Conservation (phyloP, 2,797 vertebrate species). For the Tenualosa thibaudeaui region DNA sequence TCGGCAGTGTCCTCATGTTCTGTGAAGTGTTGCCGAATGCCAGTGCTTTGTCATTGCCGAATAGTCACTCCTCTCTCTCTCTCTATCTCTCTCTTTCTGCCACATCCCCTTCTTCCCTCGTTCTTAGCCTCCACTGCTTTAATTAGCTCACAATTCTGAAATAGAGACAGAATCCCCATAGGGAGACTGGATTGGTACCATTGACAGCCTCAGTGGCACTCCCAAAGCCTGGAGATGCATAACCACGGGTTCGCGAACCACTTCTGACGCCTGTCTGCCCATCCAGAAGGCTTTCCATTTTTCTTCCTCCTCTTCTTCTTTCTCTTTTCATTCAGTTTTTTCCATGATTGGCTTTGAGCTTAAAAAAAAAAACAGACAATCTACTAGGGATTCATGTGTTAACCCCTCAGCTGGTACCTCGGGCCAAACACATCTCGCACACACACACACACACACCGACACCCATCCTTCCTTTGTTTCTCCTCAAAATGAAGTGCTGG, state of each 20-base stretch:
- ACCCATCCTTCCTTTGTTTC: not conserved
- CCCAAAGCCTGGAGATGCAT: not conserved
- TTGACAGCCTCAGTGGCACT: conserved; percentile 27
- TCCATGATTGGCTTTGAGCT: conserved; percentile 27
- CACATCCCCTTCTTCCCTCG: not conserved
- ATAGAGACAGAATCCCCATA: not conserved
- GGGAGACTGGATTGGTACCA: conserved; percentile 2
- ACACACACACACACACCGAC: not conserved
- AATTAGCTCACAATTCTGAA: conserved; percentile 61
- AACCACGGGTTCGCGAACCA: conserved; percentile 11
- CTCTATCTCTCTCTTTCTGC: not conserved
- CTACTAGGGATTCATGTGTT: conserved; percentile 32
- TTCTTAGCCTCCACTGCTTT: conserved; percentile 45
- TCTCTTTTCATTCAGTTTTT: not conserved
- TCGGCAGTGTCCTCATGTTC: conserved; percentile 38
- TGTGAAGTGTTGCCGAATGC: conserved; percentile 12
- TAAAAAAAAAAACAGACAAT: conserved; percentile 35
- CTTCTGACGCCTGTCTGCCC: conserved; percentile 28
- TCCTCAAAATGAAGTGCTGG: not conserved
- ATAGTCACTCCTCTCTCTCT: not conserved
- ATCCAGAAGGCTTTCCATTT: not conserved
- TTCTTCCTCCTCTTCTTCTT: not conserved
- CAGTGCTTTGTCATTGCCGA: conserved; percentile 29
- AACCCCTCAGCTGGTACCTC: not conserved
- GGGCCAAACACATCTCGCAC: not conserved